These are phyloP conservation scores for Callithrix jacchus DNA, from an alignment of 2,113 vertebrate species.

Conservation along the genomic window DNA sequence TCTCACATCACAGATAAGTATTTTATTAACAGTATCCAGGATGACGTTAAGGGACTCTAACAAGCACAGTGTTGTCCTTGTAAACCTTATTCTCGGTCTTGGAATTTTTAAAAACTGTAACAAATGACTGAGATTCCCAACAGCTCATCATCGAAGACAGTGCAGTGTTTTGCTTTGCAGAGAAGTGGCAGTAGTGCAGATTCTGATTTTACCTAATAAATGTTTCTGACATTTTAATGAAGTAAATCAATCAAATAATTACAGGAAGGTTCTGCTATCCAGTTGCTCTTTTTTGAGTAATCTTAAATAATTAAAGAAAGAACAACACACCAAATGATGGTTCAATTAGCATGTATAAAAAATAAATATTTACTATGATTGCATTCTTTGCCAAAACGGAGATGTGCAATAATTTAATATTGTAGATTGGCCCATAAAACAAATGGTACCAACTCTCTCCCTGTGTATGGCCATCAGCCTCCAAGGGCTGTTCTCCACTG, in stretches of 20 bases:
- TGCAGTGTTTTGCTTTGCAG: background rate
- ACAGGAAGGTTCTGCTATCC: background rate
- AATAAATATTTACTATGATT: background rate
- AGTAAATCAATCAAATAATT: background rate
- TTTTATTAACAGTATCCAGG: background rate
- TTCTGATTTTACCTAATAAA: background rate
- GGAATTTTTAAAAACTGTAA: background rate
- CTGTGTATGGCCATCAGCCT: rapidly evolving
- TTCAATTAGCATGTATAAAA: slow-evolving; percentile 4
- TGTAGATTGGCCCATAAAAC: background rate
- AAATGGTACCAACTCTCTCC: background rate
- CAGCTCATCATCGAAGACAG: no score
- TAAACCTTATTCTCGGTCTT: background rate
- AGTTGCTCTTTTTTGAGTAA: background rate
- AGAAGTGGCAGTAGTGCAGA: no score
- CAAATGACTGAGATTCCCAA: background rate
- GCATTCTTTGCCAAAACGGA: background rate
- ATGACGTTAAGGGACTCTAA: background rate
- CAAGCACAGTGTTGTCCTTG: background rate
- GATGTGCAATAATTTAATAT: background rate
- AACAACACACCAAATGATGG: background rate
- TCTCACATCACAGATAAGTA: background rate
- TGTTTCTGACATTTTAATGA: background rate
- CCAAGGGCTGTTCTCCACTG: rapidly evolving
- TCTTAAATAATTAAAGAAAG: background rate